phyloP scores from a whole-genome alignment of 2,888 invertebrate genomes.

The Piscicola geometra region DNA sequence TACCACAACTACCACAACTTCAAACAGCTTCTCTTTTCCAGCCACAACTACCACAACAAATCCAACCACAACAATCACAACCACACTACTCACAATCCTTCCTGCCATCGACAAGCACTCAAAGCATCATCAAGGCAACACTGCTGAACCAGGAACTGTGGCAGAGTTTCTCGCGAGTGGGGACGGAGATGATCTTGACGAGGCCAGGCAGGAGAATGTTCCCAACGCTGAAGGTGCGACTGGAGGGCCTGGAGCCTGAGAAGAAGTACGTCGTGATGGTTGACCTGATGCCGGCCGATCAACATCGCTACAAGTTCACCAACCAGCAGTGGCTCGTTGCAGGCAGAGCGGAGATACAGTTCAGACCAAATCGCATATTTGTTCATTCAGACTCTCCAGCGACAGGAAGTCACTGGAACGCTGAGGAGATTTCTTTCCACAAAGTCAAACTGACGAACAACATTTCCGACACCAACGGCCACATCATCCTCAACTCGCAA shows the following conservation, averaged over 20 bases:
- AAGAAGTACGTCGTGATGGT: slow-evolving; percentile 75
- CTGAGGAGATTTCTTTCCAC: slow-evolving; percentile 71
- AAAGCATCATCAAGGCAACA: slow-evolving; percentile 14
- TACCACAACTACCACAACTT: too few relatives aligned
- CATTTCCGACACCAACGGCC: slow-evolving; percentile 71
- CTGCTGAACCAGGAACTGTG: slow-evolving; percentile 25
- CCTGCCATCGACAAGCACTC: neutral
- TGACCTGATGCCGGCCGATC: slow-evolving; percentile 72
- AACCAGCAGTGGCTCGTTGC: slow-evolving; percentile 79
- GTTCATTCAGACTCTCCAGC: slow-evolving; percentile 83
- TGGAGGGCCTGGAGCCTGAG: slow-evolving; percentile 74
- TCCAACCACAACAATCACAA: neutral
- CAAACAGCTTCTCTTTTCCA: neutral
- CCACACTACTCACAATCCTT: neutral
- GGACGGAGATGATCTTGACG: slow-evolving; percentile 28
- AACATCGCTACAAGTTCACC: slow-evolving; percentile 70
- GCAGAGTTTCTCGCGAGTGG: neutral
- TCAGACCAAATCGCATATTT: slow-evolving; percentile 64
- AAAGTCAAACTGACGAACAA: slow-evolving; percentile 85
- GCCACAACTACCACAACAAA: neutral
- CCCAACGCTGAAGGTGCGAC: slow-evolving; percentile 72
- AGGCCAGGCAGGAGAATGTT: slow-evolving; percentile 72
- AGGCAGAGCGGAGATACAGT: slow-evolving; percentile 66
- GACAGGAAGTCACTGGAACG: slow-evolving; percentile 79
- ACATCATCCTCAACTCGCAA: slow-evolving; percentile 51